A percentile compares a stretch with the other conserved stretches of the same genome.
phyloP scores from a whole-genome alignment of 2,113 vertebrate genomes.

The Bambusicola thoracicus region DNA sequence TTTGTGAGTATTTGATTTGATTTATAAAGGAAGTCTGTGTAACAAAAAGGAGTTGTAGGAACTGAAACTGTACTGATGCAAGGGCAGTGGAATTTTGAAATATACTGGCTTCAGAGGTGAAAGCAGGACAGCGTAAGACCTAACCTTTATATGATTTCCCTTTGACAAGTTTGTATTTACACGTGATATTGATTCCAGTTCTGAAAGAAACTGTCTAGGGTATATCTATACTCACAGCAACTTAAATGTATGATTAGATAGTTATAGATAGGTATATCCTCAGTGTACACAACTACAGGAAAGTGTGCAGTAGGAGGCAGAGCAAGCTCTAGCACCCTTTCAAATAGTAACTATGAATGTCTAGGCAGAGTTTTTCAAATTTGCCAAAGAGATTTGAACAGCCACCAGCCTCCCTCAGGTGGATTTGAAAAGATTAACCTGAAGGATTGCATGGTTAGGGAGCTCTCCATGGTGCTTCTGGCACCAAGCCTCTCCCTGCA shows the following conservation, averaged over 20 bases:
- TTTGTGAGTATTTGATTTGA: background rate
- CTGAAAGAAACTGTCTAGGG: background rate
- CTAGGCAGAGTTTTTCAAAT: background rate
- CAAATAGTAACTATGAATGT: background rate
- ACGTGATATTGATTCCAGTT: background rate
- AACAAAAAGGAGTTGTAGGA: background rate
- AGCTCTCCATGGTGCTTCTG: constrained; percentile 22
- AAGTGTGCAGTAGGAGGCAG: background rate
- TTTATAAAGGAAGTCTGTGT: background rate
- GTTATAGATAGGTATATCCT: background rate
- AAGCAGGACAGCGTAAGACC: background rate
- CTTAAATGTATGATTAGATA: background rate
- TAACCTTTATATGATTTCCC: background rate
- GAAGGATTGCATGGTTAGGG: accelerated
- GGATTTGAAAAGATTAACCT: background rate
- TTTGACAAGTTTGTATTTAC: background rate
- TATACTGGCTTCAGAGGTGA: background rate
- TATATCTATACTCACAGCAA: background rate
- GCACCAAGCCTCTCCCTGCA: accelerated
- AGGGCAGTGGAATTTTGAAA: background rate
- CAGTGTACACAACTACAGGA: background rate
- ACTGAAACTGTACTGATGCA: background rate
- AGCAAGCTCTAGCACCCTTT: background rate
- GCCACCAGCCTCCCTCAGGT: background rate
- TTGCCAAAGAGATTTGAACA: background rate